phyloP scores from a whole-genome alignment of 2,113 vertebrate genomes.

The Alosa alosa region DNA sequence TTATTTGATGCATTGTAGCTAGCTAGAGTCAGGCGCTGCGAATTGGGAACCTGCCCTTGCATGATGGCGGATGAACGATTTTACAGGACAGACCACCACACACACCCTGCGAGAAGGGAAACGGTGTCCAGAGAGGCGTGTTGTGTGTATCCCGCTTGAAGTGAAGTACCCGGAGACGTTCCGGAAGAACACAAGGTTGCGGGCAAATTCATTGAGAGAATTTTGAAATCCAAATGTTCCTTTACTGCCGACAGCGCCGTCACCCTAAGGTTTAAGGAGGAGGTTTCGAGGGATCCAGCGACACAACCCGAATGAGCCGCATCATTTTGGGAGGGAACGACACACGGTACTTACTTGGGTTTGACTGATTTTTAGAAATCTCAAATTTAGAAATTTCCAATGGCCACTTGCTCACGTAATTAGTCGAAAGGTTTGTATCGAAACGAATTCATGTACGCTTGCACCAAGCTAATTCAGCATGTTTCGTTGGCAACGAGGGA shows the following conservation, averaged over 20 bases:
- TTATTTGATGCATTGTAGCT: conserved; percentile 61
- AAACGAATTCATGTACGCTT: background rate
- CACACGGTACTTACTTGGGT: background rate
- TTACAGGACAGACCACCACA: conserved; percentile 62
- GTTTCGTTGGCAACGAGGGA: background rate
- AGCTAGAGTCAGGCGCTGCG: conserved; percentile 62
- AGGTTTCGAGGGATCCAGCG: conserved; percentile 57
- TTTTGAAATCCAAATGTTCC: conserved; percentile 17
- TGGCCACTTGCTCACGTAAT: conserved; percentile 25
- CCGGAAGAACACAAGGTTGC: conserved; percentile 17
- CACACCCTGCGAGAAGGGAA: conserved; percentile 46
- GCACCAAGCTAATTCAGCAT: background rate
- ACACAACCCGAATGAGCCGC: conserved; percentile 68
- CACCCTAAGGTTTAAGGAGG: conserved; percentile 47
- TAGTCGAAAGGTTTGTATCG: background rate
- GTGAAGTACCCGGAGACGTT: conserved; percentile 40
- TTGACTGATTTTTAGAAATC: conserved; percentile 50
- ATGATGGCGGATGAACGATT: conserved; percentile 73
- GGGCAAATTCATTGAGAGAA: conserved; percentile 1
- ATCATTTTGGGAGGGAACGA: conserved; percentile 71
- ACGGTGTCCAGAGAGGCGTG: conserved; percentile 48
- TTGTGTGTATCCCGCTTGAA: conserved; percentile 43
- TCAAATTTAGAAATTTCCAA: conserved; percentile 52
- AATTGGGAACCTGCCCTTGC: conserved; percentile 72
- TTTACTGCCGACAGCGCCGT: conserved; percentile 51